Evolutionary conservation across 2,797 vertebrate species (phyloP).

Genomic region (Syncerus caffer): DNA sequence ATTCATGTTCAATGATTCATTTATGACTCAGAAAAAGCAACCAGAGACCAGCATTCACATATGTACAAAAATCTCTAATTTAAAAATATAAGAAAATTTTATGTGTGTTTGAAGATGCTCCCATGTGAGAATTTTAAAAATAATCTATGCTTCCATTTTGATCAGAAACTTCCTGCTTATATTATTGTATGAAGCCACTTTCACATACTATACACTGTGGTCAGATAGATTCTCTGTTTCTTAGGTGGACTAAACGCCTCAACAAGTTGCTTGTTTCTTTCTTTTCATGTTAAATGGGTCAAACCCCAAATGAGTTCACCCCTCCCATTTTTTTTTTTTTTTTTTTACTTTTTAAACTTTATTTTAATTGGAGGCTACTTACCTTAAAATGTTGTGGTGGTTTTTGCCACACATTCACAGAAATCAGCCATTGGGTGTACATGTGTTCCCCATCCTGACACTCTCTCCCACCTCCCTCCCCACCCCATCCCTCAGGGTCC

Average conservation of each 20-base stretch:
- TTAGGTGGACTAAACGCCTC: neutral
- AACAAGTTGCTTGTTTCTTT: neutral
- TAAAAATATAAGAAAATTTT: slow-evolving; percentile 10
- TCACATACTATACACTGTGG: neutral
- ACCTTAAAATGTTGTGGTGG: neutral
- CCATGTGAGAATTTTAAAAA: neutral
- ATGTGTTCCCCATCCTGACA: neutral
- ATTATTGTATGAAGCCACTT: neutral
- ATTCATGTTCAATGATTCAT: slow-evolving; percentile 60
- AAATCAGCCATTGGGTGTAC: neutral
- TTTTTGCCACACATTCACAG: neutral
- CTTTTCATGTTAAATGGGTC: neutral
- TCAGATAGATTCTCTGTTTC: neutral
- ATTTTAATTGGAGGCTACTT: neutral
- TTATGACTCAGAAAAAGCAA: slow-evolving; percentile 53
- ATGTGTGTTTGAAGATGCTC: neutral
- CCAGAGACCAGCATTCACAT: neutral
- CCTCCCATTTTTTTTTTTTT: neutral
- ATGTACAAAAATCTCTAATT: neutral
- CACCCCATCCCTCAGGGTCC: neutral
- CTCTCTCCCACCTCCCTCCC: neutral
- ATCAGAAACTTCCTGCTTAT: neutral
- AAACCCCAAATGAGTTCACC: neutral
- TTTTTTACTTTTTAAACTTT: neutral
- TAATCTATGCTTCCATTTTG: neutral